These are phyloP conservation scores for Vultur gryphus DNA, from an alignment of 2,797 vertebrate species.

Conservation along the genomic window DNA sequence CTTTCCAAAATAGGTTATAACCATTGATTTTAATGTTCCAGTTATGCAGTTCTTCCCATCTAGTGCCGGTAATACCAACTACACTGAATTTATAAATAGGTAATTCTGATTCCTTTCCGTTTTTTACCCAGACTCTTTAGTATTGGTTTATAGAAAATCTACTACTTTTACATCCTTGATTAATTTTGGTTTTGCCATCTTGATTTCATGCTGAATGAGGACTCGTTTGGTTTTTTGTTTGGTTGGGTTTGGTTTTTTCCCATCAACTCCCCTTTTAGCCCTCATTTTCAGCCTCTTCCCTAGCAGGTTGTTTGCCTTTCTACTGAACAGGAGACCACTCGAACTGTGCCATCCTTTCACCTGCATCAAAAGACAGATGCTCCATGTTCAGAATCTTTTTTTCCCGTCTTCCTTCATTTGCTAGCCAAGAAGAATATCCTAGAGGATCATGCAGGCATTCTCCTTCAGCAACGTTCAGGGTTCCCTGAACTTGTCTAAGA, in stretches of 20 bases:
- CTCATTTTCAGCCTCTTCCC: neutral
- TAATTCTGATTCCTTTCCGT: neutral
- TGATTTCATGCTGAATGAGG: neutral
- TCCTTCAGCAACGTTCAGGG: neutral
- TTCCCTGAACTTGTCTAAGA: neutral
- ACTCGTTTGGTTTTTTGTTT: neutral
- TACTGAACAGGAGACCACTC: neutral
- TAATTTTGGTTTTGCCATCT: neutral
- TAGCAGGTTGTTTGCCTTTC: neutral
- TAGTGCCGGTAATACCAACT: neutral
- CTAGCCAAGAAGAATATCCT: neutral
- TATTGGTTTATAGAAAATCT: neutral
- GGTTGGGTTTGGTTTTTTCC: neutral
- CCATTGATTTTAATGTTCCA: constrained; percentile 1
- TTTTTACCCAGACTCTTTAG: neutral
- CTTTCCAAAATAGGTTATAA: constrained; percentile 20
- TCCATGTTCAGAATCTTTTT: neutral
- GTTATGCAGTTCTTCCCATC: neutral
- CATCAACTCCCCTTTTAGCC: neutral
- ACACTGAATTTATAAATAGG: neutral
- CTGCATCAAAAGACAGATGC: neutral
- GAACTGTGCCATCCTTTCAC: neutral
- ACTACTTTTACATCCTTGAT: neutral
- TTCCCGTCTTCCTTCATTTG: neutral
- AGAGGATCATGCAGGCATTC: neutral